These are phyloP conservation scores for Coregonus clupeaformis DNA, from an alignment of 2,113 vertebrate genomes.

Conservation along the genomic window DNA sequence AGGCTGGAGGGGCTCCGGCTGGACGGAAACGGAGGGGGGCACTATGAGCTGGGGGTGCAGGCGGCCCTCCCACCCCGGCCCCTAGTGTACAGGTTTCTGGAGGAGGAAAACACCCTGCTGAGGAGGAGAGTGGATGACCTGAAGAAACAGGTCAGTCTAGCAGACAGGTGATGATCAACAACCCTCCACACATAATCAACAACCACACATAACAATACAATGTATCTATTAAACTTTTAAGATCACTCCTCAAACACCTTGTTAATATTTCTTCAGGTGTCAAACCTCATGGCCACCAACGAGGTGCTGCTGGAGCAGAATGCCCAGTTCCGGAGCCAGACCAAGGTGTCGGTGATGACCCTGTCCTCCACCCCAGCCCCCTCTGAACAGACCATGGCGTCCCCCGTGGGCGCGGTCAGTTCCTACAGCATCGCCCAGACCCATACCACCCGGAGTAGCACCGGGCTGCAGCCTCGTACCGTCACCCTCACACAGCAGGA, in stretches of 20 bases:
- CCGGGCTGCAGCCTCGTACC: slow-evolving; percentile 88
- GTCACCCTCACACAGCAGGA: slow-evolving; percentile 92
- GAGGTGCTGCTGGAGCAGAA: slow-evolving; percentile 97
- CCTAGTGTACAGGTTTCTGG: slow-evolving; percentile 88
- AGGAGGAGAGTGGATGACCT: slow-evolving; percentile 93
- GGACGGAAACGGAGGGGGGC: slow-evolving; percentile 76
- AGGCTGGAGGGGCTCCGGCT: slow-evolving; percentile 77
- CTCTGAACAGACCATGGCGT: slow-evolving; percentile 86
- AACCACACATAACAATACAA: too few relatives aligned
- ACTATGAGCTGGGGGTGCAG: slow-evolving; percentile 89
- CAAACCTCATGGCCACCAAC: slow-evolving; percentile 92
- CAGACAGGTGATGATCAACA: neutral
- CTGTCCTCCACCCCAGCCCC: slow-evolving; percentile 86
- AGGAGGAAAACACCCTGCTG: slow-evolving; percentile 91
- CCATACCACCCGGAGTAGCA: slow-evolving; percentile 95
- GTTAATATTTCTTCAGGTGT: slow-evolving; percentile 74
- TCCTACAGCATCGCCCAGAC: slow-evolving; percentile 97
- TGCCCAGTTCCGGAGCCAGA: slow-evolving; percentile 92
- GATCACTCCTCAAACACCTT: neutral
- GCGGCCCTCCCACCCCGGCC: slow-evolving; percentile 74
- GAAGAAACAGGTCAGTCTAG: slow-evolving; percentile 82
- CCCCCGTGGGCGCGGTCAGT: slow-evolving; percentile 86
- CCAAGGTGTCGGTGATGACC: slow-evolving; percentile 86
- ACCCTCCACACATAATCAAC: neutral
- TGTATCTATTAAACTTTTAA: slow-evolving; percentile 1